Base-by-base conservation (phyloP, 2,113 vertebrate species). In the Notothenia coriiceps region DNA sequence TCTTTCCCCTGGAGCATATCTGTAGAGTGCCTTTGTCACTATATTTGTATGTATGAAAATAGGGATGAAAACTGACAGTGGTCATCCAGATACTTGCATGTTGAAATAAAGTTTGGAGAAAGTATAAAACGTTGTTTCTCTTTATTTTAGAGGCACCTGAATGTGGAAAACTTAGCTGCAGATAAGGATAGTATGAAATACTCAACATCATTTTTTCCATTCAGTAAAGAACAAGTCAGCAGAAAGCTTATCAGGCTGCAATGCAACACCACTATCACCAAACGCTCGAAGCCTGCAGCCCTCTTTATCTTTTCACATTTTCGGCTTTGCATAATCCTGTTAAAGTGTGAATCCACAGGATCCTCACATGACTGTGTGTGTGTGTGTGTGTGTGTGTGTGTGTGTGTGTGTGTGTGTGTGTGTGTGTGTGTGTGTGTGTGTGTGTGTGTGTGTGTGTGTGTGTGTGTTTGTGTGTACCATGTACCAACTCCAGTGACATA, bases 71-170 rank as follows among this genome's bases (percentile, higher is more conserved):
- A 79, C 43, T 70, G 69, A 78, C 43, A 68, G 67, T 64, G 82
- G 67, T 83, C 80, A 88, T 90, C 84, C 76, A 74, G 80, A 81
- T 75, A 72, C 77, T 52, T 90, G 85, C 87, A 88, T 94, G 85
- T 78, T 80, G 82, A 86, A 94, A 94, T 94, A 94, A 95, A 94
- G 70, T 80, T 88, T 88, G 71, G 79, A 89, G 87, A 88, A 43
- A 82, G 76, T 76, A 60, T 44, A 51, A 68, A 49, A 15, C 44
- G 51, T 14, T 76, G 33, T 2, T 51, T 15, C 13, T 3, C 49
- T 60, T 65, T 51, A 7, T 46, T 81, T 61, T 44, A 2, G 3
- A 54, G 29, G 14, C 46, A 12, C 29, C 3, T 59, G 20, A 33
- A 40, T 40, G 35, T 29, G 29, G n/a, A 66, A 49, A 35, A 56